These are phyloP conservation scores for Hemithea aestivaria DNA, from an alignment of 2,888 invertebrate genomes.

Conservation along the genomic window DNA sequence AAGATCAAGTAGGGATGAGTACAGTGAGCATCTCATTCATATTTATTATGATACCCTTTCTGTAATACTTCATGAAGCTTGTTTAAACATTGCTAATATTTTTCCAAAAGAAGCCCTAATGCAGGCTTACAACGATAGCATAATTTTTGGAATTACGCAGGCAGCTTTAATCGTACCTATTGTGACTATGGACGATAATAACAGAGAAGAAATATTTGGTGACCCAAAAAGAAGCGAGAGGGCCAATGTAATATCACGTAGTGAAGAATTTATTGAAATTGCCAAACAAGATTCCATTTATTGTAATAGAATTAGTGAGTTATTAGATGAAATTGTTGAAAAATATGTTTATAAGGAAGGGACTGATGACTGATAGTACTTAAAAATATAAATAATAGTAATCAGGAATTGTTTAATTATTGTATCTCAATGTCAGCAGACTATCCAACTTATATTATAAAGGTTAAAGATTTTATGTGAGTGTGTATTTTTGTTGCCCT, in stretches of 20 bases:
- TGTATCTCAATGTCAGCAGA: too few relatives aligned
- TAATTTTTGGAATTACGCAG: conserved; percentile 58
- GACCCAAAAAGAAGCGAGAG: conserved; percentile 38
- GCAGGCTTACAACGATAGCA: conserved; percentile 48
- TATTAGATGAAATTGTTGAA: conserved; percentile 78
- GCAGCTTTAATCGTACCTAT: conserved; percentile 61
- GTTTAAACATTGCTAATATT: conserved; percentile 39
- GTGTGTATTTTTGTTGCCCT: too few relatives aligned
- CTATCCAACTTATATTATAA: too few relatives aligned
- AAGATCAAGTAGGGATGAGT: conserved; percentile 54
- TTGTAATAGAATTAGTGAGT: conserved; percentile 65
- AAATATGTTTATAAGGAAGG: conserved; percentile 54
- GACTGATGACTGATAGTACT: too few relatives aligned
- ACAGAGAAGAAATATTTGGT: conserved; percentile 45
- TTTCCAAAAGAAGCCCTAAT: conserved; percentile 36
- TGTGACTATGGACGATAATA: conserved; percentile 40
- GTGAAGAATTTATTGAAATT: conserved; percentile 49
- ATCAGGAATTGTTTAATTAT: too few relatives aligned
- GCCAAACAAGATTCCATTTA: conserved; percentile 48
- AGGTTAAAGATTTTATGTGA: too few relatives aligned
- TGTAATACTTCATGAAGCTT: conserved; percentile 54
- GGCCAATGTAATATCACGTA: conserved; percentile 49
- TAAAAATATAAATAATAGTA: too few relatives aligned
- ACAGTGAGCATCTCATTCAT: conserved; percentile 65
- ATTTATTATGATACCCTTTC: conserved; percentile 74